These are phyloP conservation scores for Tetropium fuscum DNA, from an alignment of 2,888 invertebrate genomes.

Conservation along the genomic window DNA sequence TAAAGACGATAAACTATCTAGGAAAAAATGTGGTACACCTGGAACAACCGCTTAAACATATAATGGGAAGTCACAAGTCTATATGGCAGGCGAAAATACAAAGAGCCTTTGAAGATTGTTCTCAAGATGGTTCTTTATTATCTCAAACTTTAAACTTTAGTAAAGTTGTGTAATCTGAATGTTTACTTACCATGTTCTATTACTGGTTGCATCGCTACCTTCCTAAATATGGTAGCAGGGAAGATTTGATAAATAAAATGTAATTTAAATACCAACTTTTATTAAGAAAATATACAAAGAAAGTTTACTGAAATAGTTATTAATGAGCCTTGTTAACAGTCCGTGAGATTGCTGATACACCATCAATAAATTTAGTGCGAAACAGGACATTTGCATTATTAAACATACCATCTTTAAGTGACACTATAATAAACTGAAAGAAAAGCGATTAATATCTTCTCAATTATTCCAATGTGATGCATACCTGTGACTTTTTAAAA, in stretches of 20 bases:
- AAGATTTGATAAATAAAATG: too few relatives aligned
- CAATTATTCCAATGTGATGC: neutral
- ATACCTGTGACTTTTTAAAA: constrained; percentile 89
- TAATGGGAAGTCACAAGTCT: constrained; percentile 46
- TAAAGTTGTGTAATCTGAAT: too few relatives aligned
- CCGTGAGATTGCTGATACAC: constrained; percentile 89
- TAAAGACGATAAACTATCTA: constrained; percentile 39
- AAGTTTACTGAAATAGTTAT: constrained; percentile 3
- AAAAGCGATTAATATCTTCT: constrained; percentile 37
- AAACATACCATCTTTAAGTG: constrained; percentile 99
- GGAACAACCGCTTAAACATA: constrained; percentile 48
- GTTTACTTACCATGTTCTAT: too few relatives aligned
- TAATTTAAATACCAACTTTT: neutral
- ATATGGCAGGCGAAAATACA: constrained; percentile 51
- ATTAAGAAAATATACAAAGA: neutral
- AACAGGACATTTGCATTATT: constrained; percentile 98
- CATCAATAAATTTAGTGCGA: constrained; percentile 94
- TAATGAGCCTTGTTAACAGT: constrained; percentile 63
- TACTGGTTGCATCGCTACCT: too few relatives aligned
- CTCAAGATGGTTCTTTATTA: constrained; percentile 40
- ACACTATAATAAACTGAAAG: constrained; percentile 95
- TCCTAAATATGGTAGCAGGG: too few relatives aligned
- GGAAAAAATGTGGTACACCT: constrained; percentile 37
- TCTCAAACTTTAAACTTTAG: constrained; percentile 49
- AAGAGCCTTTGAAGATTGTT: constrained; percentile 35